Evolutionary conservation across 2,888 invertebrate genomes (phyloP), one percentile per base, ranked within the genome.

Genomic region (Pseudanteris insignis): DNA sequence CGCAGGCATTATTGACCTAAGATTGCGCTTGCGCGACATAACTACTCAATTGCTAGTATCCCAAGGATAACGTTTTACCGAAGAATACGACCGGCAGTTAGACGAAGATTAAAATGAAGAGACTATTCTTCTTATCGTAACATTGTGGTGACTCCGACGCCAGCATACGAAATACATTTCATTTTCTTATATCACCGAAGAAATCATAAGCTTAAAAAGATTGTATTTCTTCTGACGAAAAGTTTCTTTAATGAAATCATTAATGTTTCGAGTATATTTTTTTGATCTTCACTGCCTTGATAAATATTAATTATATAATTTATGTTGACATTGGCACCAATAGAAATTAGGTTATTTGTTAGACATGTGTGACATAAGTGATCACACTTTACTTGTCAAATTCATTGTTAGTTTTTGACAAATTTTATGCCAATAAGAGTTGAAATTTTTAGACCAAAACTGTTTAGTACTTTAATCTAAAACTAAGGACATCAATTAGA

Each of bases 71-170:
- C 41, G 34, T 28, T 30, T 5, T 48, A 11, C 37, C 33, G 34
- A n/a, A n/a, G n/a, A n/a, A n/a, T n/a, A n/a, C n/a, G n/a, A n/a
- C n/a, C n/a, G 51, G 28, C 46, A 58, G 63, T 63, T 47, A 44
- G 51, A 58, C 51, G 58, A 60, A 61, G 37, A 53, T 50, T 54
- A 53, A 59, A 46, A 47, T 43, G 51, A 43, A 14, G 47, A 48
- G 34, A 38, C 50, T 34, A 34, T 51, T 51, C 38, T 50, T 50
- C 36, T 10, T 28, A 11, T 51, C 43, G n/a, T n/a, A n/a, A n/a
- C n/a, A n/a, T n/a, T n/a, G 46, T 24, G 72, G 77, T 74, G 78
- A 78, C 74, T 78, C 73, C 73, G 76, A 78, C 72, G 78, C 75
- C 70, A 67, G 74, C 70, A 57, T 47, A 68, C 58, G 65, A 55